These are phyloP conservation scores for Elachura formosa DNA, from an alignment of 2,113 vertebrate genomes.

Conservation along the genomic window DNA sequence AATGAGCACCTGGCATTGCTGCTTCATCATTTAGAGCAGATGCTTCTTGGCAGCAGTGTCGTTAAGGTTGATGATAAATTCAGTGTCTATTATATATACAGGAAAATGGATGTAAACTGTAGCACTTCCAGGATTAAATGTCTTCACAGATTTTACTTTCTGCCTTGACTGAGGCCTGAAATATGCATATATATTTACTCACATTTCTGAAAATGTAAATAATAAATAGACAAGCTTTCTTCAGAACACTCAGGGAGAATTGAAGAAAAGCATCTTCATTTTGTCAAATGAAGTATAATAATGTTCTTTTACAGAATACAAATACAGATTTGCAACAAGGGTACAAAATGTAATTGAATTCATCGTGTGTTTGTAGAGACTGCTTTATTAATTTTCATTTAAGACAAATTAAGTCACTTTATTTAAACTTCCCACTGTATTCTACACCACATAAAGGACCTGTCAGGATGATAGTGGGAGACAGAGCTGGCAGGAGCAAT, in stretches of 20 bases:
- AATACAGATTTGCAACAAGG: not conserved
- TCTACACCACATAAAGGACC: constrained; percentile 13
- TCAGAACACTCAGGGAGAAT: not conserved
- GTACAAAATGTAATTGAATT: not conserved
- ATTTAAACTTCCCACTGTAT: constrained; percentile 53
- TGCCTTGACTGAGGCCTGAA: not conserved
- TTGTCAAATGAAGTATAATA: not conserved
- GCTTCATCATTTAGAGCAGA: not conserved
- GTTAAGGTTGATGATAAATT: not conserved
- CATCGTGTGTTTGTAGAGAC: not conserved
- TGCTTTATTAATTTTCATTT: constrained; percentile 59
- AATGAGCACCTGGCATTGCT: not conserved
- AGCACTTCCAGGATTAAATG: not conserved
- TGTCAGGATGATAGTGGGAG: constrained; percentile 1
- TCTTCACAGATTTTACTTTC: not conserved
- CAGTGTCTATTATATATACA: not conserved
- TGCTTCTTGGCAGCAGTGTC: not conserved
- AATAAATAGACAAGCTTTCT: not conserved
- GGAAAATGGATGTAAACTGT: not conserved
- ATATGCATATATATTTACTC: not conserved
- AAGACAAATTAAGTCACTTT: constrained; percentile 30
- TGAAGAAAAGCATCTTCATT: not conserved
- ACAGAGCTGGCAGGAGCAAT: not conserved
- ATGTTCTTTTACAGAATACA: not conserved
- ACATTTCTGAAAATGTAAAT: not conserved